A percentile compares a stretch with the other conserved stretches of the same genome.
Conservation (phyloP, 2,113 vertebrate genomes). For the Engraulis encrasicolus region DNA sequence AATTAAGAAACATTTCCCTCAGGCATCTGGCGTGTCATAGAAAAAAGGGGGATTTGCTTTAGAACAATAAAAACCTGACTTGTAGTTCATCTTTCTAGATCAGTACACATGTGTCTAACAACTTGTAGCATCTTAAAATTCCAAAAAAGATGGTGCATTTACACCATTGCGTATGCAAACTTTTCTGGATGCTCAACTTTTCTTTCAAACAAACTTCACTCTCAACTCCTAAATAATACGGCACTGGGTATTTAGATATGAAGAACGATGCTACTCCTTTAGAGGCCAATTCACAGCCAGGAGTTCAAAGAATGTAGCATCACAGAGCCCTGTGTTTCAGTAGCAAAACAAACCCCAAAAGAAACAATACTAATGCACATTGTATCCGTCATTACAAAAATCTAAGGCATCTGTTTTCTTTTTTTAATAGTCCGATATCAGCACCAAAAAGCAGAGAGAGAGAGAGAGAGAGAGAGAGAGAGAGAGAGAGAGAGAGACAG, state of each 20-base stretch:
- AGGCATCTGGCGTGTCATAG: constrained; percentile 22
- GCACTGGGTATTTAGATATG: constrained; percentile 54
- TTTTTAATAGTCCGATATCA: constrained; percentile 71
- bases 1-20: constrained; percentile 24
- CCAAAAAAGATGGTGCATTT: background rate
- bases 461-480: too few relatives aligned
- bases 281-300: background rate
- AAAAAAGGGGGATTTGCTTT: constrained; percentile 32
- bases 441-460: constrained; percentile 74
- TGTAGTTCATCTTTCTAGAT: background rate
- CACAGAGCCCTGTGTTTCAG: constrained; percentile 62
- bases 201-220: background rate
- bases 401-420: constrained; percentile 87
- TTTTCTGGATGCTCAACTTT: background rate
- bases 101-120: background rate
- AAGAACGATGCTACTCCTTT: constrained; percentile 43
- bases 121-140: background rate
- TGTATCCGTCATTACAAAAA: constrained; percentile 72
- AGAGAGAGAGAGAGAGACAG: constrained; percentile 46
- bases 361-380: constrained; percentile 67
- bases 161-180: background rate
- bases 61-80: constrained; percentile 53
- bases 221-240: constrained; percentile 25
- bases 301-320: constrained; percentile 32
- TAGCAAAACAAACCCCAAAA: constrained; percentile 43